phyloP scores from a whole-genome alignment of 1,140 invertebrate species.

The Panulirus ornatus region DNA sequence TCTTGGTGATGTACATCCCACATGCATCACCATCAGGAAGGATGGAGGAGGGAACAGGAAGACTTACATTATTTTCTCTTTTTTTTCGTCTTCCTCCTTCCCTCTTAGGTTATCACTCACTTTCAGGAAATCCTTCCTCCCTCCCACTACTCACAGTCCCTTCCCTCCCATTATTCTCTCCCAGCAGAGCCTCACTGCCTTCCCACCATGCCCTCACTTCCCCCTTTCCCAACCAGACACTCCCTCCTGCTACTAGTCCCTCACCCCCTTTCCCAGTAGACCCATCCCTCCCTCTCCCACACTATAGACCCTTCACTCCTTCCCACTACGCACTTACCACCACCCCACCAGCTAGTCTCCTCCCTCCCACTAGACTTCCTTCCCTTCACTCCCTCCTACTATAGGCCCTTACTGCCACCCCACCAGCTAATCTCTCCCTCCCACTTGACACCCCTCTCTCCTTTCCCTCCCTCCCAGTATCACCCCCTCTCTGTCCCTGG shows the following conservation, averaged over 20 bases:
- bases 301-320: neutral
- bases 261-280: too few relatives aligned
- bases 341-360: neutral
- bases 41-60: too few relatives aligned
- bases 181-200: neutral
- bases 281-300: neutral
- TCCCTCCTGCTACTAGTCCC: neutral
- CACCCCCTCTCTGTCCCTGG: too few relatives aligned
- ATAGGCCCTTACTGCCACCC: too few relatives aligned
- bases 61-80: too few relatives aligned
- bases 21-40: too few relatives aligned
- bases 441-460: too few relatives aligned
- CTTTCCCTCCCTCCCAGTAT: too few relatives aligned
- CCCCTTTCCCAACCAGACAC: neutral
- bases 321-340: neutral
- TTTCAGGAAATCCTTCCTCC: neutral
- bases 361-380: slow-evolving; percentile 7
- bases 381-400: too few relatives aligned
- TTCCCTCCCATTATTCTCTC: slow-evolving; percentile 7
- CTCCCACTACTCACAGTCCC: neutral
- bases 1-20: too few relatives aligned
- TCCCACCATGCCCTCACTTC: neutral
- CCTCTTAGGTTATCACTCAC: neutral
- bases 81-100: neutral
- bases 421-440: too few relatives aligned